Evolutionary conservation across 1,140 invertebrate genomes (phyloP), one percentile per base, ranked within the genome.

Genomic region (Brachionus calyciflorus): DNA sequence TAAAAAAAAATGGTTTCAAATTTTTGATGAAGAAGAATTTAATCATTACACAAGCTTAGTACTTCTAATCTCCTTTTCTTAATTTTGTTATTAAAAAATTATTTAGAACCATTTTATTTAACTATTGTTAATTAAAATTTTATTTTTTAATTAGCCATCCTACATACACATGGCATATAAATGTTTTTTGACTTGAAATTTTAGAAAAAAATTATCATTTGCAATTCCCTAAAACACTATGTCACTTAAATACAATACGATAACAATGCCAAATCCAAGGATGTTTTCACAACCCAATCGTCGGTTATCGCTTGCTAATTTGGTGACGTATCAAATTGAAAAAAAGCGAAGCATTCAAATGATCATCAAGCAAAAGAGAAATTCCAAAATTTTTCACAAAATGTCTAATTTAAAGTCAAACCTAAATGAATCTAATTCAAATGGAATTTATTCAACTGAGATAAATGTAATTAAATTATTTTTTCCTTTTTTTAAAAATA

Each of bases 321-420:
- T 60, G 19, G 55, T 60, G 3, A 60, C 33, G 7, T 60, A 33
- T 60, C 55, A 60, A 60, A 60, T 60, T 37, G 55, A 60, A 28
- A 60, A 60, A 33, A 60, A 60, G 19, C 55, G 55, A n/a, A 60
- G 55, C 17, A 12, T 60, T 60, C 28, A 60, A 60, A 60, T 60
- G 14, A 37, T 2, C 17, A 33, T 17, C 6, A 60, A 37, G 17
- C 12, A 28, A 9, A 60, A 60, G 37, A 10, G 17, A 60, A 60
- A 30, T n/a, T 37, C 9, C 4, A 28, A 33, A 37, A 19, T 60
- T 37, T 21, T 19, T 33, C 0, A 60, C 17, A 60, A 60, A 37
- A 37, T 3, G 33, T 37, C 33, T 37, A 37, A 37, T 37, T 37
- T 37, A 5, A 37, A 60, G 19, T 33, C 26, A 9, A 14, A 60